Evolutionary conservation across 2,888 invertebrate species (phyloP).

Genomic region (Sabatieria punctata): DNA sequence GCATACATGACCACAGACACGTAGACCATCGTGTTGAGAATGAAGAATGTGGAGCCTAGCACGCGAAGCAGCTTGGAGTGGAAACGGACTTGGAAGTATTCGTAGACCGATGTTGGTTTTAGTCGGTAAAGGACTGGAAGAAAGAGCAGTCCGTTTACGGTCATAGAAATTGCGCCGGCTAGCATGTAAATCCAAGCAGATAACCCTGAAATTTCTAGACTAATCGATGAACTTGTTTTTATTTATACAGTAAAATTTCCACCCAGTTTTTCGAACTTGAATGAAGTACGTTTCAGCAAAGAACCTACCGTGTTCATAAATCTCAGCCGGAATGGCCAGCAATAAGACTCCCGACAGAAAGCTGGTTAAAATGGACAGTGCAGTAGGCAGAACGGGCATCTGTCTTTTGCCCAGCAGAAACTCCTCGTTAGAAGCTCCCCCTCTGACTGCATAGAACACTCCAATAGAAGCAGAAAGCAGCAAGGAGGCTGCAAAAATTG

Average conservation of each 20-base stretch:
- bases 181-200: constrained; percentile 23
- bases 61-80: background rate
- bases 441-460: background rate
- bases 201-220: constrained; percentile 11
- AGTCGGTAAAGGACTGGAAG: constrained; percentile 24
- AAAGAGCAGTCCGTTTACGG: constrained; percentile 18
- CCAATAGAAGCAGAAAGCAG: background rate
- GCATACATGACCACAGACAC: constrained; percentile 23
- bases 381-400: constrained; percentile 20
- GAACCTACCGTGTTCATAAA: constrained; percentile 19
- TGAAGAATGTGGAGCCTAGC: background rate
- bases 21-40: constrained; percentile 7
- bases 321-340: constrained; percentile 23
- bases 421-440: background rate
- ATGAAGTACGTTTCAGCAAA: too few relatives aligned
- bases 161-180: constrained; percentile 18
- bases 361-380: constrained; percentile 19
- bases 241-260: too few relatives aligned
- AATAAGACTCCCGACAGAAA: constrained; percentile 24
- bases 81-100: constrained; percentile 21
- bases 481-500: background rate
- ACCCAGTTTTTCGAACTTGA: too few relatives aligned
- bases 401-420: constrained; percentile 20
- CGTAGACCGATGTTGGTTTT: constrained; percentile 21
- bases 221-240: background rate